A percentile compares a stretch with the other conserved stretches of the same genome.
These are phyloP conservation scores for Baccha elongata DNA, from an alignment of 2,888 invertebrate species.

Conservation along the genomic window DNA sequence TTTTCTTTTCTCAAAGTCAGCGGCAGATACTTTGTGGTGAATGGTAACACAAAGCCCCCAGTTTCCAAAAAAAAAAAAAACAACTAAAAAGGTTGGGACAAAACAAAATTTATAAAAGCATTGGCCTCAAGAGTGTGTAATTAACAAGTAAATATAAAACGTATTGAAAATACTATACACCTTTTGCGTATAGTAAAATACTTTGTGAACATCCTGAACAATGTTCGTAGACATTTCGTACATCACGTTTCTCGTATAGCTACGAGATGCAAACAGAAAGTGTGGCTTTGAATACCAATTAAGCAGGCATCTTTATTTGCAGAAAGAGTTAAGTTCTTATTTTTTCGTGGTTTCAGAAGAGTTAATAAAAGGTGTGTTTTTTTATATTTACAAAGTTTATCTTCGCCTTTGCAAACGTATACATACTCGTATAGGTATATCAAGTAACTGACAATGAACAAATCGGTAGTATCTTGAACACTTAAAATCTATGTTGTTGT, in stretches of 20 bases:
- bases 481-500: too few species aligned
- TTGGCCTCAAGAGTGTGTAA: conserved; percentile 20
- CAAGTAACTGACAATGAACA: too few species aligned
- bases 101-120: conserved; percentile 24
- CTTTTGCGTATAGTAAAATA: background rate
- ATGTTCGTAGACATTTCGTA: conserved; percentile 32
- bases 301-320: conserved; percentile 35
- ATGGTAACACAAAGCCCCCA: conserved; percentile 36
- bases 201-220: conserved; percentile 7
- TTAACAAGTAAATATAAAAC: conserved; percentile 29
- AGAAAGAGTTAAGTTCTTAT: conserved; percentile 33
- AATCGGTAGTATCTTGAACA: too few species aligned
- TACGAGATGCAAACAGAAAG: conserved; percentile 20
- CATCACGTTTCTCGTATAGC: conserved; percentile 31
- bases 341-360: background rate
- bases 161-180: background rate
- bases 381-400: too few species aligned
- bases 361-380: too few species aligned
- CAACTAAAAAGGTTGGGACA: conserved; percentile 27
- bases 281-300: conserved; percentile 57
- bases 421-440: too few species aligned
- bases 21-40: conserved; percentile 38
- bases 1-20: conserved; percentile 42
- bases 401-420: too few species aligned
- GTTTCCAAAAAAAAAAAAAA: conserved; percentile 21